Conservation (phyloP, 2,888 invertebrate species). For the Oxycera nigricornis region DNA sequence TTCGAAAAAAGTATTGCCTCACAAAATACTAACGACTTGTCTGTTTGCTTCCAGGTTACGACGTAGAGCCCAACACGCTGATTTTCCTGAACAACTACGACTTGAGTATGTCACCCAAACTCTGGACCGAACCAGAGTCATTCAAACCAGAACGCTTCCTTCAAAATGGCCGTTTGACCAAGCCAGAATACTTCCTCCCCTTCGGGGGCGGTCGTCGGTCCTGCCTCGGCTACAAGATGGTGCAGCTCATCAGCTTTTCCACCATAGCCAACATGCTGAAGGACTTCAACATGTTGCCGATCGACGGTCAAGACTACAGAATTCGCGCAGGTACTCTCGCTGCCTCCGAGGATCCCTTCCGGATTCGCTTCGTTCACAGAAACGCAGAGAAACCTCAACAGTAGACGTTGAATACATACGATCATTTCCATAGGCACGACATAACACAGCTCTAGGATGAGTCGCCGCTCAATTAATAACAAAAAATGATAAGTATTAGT, state of each 20-base stretch:
- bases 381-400: slow-evolving; percentile 4
- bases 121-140: slow-evolving; percentile 68
- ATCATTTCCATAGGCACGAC: slow-evolving; percentile 4
- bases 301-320: slow-evolving; percentile 62
- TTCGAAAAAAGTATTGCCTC: background rate
- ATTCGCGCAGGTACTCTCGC: slow-evolving; percentile 67
- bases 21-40: slow-evolving; percentile 14
- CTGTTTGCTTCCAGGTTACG: slow-evolving; percentile 63
- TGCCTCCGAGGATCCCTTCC: slow-evolving; percentile 63
- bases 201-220: slow-evolving; percentile 72
- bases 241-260: slow-evolving; percentile 67
- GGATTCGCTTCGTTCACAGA: slow-evolving; percentile 60
- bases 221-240: slow-evolving; percentile 74
- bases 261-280: slow-evolving; percentile 66
- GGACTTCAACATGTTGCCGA: slow-evolving; percentile 64
- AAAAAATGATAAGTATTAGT: background rate
- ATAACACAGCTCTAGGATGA: background rate
- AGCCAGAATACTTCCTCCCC: slow-evolving; percentile 72
- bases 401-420: background rate
- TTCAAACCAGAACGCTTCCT: slow-evolving; percentile 71
- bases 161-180: slow-evolving; percentile 64
- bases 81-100: slow-evolving; percentile 74
- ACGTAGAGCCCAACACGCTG: slow-evolving; percentile 68
- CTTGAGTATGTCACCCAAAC: slow-evolving; percentile 68
- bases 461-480: background rate